Evolutionary conservation across 1,140 invertebrate species (phyloP).

Genomic region (Heliconius hewitsoni): DNA sequence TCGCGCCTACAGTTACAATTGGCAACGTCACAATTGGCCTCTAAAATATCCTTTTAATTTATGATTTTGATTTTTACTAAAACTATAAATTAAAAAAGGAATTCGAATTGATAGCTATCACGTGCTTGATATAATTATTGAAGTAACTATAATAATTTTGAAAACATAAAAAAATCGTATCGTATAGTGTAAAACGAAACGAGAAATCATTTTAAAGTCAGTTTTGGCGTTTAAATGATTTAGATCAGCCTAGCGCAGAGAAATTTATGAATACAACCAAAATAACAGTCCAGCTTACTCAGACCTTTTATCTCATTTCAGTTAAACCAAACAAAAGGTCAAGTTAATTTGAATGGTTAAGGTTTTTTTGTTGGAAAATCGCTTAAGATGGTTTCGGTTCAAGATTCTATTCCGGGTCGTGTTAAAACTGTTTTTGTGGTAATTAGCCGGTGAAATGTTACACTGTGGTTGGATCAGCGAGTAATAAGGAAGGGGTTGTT

Average conservation of each 20-base stretch:
- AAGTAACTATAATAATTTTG: no score
- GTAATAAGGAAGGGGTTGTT: conserved; percentile 39
- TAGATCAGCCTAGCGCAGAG: conserved; percentile 52
- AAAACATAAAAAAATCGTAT: background rate
- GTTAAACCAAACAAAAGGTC: background rate
- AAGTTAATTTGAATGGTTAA: background rate
- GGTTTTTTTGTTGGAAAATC: conserved; percentile 44
- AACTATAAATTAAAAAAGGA: no score
- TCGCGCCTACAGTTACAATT: no score
- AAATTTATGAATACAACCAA: conserved; percentile 62
- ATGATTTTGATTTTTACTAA: no score
- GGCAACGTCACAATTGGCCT: no score
- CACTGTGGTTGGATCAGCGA: conserved; percentile 45
- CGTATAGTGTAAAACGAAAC: conserved; percentile 14
- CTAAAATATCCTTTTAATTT: no score
- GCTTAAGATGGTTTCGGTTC: conserved; percentile 54
- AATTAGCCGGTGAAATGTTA: conserved; percentile 58
- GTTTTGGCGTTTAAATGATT: conserved; percentile 73
- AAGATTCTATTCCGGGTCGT: conserved; percentile 45
- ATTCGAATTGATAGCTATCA: no score
- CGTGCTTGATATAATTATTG: no score
- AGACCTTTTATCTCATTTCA: conserved; percentile 24
- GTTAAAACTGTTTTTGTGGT: conserved; percentile 52
- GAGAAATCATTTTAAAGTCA: conserved; percentile 46
- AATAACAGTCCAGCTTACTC: conserved; percentile 51